Base-by-base conservation (phyloP, 2,797 vertebrate genomes). In the Falco berigora region DNA sequence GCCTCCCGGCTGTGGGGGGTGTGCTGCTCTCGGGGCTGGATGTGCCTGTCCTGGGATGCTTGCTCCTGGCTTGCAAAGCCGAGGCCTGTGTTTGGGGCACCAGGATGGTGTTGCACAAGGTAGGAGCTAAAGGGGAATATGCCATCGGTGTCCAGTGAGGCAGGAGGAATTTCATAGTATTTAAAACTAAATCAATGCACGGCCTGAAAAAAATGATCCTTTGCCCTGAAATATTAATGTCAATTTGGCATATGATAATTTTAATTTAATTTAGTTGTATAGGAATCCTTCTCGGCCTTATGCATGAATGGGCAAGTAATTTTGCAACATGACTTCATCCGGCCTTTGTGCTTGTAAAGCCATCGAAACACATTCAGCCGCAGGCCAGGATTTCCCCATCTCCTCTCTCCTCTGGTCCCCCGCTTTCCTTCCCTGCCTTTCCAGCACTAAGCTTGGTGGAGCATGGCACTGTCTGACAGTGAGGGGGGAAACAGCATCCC, bases 161-260 rank as follows among this genome's bases (percentile, higher is more conserved):
- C 50, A 79, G 76, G 59, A 81, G 71, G 69, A 73, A 93, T 92
- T 93, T 79, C 85, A 94, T 82, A 61, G 28, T 91, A 58, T 93
- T 91, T 95, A 90, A 88, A 94, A 74, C 24, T 63, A 84, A 95
- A 97, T 96, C 88, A 86, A 80, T 94, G 67, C 58, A 12, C 63
- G 90, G 74, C 61, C 56, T 93, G 87, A 86, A 96, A 96, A 96
- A 93, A 92, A 89, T 14, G 12, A 90, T 92, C 69, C 68, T 91
- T 95, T 87, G 28, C 58, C 84, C 84, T 88, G 88, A 94, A 94
- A 95, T 96, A 94, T 92, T 95, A 95, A 95, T 96, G 92, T 92
- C 58, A 88, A 82, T 97, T 96, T 91, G 89, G 66, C 85, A 40
- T 90, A 72, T 67, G 75, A 83, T 96, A 88, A 92, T 97, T 97